Base-by-base conservation (phyloP, 2,797 vertebrate genomes). In the Orientallactaga sibirica region DNA sequence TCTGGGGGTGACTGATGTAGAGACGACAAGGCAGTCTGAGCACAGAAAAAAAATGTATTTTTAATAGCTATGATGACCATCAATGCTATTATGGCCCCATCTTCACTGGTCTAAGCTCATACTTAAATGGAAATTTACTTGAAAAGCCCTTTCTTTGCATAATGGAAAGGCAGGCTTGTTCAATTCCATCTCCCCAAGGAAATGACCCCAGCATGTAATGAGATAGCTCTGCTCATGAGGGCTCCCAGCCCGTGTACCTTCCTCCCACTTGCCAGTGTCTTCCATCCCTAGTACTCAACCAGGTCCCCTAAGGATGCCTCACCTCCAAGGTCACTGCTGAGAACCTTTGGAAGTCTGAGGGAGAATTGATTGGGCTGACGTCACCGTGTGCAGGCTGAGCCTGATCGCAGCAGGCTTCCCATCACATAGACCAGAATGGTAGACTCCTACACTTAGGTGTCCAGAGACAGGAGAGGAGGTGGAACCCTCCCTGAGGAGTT, bases 121-220 rank as follows among this genome's bases (percentile, higher is more conserved):
- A 92, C 93, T 96, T 96, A 97, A 95, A 92, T 92, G 95, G 96
- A 97, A 96, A 97, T 97, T 97, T 96, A 95, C 96, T 97, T 96
- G 96, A 97, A 97, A 97, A 97, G 95, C 93, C 88, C 88, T 95
- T 96, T 97, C 94, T 96, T 96, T 96, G 95, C 96, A 97, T 97
- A 97, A 97, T 97, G 95, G 96, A 95, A 95, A 94, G 77, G 22
- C 90, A 93, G 75, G 73, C 92, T 93, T 88, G 91, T 96, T 94
- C 83, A 95, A 84, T 95, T 96, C 92, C 92, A 87, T 95, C 91
- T 97, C 96, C 95, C 96, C 29, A 66, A 92, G 92, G 96, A 92
- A 96, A 93, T 95, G 55, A 81, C 95, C 95, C 90, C 55, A 37
- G 83, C 37, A 77, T 90, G 15, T 96, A 96, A 97, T 86, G 37